Conservation (phyloP, 2,888 invertebrate genomes). For the Conchocele bisecta region DNA sequence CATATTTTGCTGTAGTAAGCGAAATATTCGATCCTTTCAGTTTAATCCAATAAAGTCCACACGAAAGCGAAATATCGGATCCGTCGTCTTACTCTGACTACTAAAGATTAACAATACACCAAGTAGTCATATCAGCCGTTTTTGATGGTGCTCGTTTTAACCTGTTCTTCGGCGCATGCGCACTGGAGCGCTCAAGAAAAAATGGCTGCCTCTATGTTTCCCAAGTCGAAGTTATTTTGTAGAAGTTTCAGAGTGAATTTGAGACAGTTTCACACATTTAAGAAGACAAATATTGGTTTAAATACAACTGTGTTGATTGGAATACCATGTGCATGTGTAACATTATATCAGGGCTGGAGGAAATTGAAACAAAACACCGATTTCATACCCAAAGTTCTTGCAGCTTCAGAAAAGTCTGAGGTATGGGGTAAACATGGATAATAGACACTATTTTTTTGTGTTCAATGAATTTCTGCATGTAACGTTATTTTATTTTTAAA, state of each 20-base stretch:
- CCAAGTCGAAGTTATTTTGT: constrained; percentile 21
- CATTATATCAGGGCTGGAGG: constrained; percentile 29
- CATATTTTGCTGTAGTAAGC: too few species aligned
- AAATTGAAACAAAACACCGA: constrained; percentile 23
- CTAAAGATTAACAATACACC: too few species aligned
- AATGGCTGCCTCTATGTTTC: constrained; percentile 55
- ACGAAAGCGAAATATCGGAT: too few species aligned
- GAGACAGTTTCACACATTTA: constrained; percentile 40
- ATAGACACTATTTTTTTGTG: too few species aligned
- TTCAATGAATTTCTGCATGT: too few species aligned
- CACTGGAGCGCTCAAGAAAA: constrained; percentile 13
- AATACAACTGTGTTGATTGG: constrained; percentile 40
- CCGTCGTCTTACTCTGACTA: too few species aligned
- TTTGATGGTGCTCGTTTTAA: constrained; percentile 7
- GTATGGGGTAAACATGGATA: too few species aligned
- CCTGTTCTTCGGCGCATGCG: constrained; percentile 47
- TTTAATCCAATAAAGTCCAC: too few species aligned
- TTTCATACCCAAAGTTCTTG: constrained; percentile 40
- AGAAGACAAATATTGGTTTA: constrained; percentile 5
- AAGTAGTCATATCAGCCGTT: too few species aligned
- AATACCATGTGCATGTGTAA: constrained; percentile 44
- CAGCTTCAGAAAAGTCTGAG: constrained; percentile 29
- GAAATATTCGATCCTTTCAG: too few species aligned
- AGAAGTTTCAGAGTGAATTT: constrained; percentile 29
- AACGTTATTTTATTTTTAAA: too few species aligned